Base-by-base conservation (phyloP, 2,888 invertebrate genomes). In the Thereva unica region DNA sequence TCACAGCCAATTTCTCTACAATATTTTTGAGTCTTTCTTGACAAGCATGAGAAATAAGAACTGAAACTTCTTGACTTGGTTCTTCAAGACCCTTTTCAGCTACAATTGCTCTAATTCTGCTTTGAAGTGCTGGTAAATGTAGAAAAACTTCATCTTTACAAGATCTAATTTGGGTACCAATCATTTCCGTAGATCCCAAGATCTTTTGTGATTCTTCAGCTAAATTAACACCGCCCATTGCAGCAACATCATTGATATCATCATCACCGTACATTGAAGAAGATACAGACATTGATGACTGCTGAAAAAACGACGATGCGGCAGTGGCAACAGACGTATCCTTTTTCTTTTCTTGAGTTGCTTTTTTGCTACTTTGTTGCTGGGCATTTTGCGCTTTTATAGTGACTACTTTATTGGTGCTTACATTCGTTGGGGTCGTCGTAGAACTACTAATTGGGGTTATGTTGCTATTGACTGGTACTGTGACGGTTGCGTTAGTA, bases 191-290 rank as follows among this genome's bases (percentile, higher is more conserved):
- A 10, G 93, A 89, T 9, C 94, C 94, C 69, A 97, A 85, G 76
- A 97, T 97, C 80, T 94, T 89, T 80, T 95, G 95, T 44, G 93
- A 91, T 82, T 98, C 97, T 82, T 98, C 97, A 0, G 93, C 92
- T 75, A 98, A 85, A 83, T 98, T 98, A 65, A 98, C 97, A 59
- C 97, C 97, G 71, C 97, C 97, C 97, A 98, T 97, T 7, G 97
- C 96, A 40, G 97, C 97, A 9, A 98, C 97, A 83, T 98, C 97
- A 77, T 97, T 98, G 76, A 97, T 96, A 79, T 98, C 97, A 78
- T 97, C 97, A 76, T 96, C 95, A 50, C 93, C 94, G 70, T 86
- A 85, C 73, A 81, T 78, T 10, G 80, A 78, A 41, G 80, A 87
- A 83, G 79, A 80, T 75, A 77, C 75, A 69, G 77, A 77, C 75